These are phyloP conservation scores for Mobula hypostoma DNA, from an alignment of 2,113 vertebrate species.

Conservation along the genomic window DNA sequence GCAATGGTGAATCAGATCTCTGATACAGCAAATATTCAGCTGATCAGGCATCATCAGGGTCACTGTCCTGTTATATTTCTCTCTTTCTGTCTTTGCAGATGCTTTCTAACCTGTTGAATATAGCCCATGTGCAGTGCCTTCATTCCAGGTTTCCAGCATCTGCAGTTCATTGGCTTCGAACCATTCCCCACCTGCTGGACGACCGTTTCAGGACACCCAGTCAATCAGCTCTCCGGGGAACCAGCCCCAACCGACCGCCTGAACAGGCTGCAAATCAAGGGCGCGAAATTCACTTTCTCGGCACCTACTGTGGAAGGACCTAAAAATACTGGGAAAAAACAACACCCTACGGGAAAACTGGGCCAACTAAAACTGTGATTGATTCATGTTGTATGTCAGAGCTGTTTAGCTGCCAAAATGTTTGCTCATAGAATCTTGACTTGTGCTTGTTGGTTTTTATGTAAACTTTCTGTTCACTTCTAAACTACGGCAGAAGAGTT, in stretches of 20 bases:
- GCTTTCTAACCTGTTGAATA: no score
- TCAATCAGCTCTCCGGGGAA: background rate
- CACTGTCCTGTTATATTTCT: no score
- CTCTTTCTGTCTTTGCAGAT: no score
- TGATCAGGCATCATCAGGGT: no score
- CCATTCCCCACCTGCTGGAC: no score
- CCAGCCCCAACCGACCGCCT: background rate
- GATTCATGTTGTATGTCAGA: slow-evolving; percentile 35
- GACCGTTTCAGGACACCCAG: no score
- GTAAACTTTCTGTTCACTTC: background rate
- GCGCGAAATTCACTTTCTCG: background rate
- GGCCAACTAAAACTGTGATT: slow-evolving; percentile 27
- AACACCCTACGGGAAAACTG: slow-evolving; percentile 26
- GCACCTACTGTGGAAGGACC: slow-evolving; percentile 23
- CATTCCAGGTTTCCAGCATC: no score
- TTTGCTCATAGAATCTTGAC: slow-evolving; percentile 25
- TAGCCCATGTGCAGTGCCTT: no score
- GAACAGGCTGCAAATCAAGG: background rate
- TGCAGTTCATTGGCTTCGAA: no score
- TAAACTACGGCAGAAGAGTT: background rate
- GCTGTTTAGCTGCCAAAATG: background rate
- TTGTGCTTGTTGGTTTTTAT: slow-evolving; percentile 1
- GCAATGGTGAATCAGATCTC: no score
- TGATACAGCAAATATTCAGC: no score
- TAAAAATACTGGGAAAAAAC: slow-evolving; percentile 21